phyloP scores from a whole-genome alignment of 2,888 invertebrate species.

The Pyrocoelia pectoralis region DNA sequence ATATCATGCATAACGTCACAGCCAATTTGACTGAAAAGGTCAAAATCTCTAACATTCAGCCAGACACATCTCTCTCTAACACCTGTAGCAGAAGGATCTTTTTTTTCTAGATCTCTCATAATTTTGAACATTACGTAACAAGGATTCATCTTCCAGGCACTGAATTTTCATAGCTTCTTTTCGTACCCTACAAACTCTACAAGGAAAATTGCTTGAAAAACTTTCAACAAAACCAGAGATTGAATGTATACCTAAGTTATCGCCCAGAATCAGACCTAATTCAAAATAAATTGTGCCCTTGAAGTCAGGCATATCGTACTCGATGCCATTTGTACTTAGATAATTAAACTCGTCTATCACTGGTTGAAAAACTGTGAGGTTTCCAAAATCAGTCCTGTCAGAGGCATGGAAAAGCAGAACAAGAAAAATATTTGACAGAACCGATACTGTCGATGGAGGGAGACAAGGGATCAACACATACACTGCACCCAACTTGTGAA shows the following conservation, averaged over 20 bases:
- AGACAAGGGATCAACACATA: neutral
- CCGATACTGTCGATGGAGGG: neutral
- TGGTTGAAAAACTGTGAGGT: neutral
- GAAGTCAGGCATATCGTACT: neutral
- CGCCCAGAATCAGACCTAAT: neutral
- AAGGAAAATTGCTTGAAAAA: neutral
- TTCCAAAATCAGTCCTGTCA: neutral
- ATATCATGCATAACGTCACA: neutral
- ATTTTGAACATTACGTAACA: neutral
- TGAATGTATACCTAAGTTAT: neutral
- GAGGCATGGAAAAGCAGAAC: conserved; percentile 3
- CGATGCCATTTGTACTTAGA: neutral
- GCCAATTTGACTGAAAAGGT: neutral
- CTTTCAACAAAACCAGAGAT: neutral
- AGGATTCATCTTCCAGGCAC: neutral
- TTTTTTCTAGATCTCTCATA: neutral
- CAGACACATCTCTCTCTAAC: neutral
- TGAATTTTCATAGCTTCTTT: neutral
- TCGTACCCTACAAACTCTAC: neutral
- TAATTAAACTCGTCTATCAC: neutral
- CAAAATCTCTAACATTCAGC: neutral
- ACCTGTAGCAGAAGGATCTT: neutral
- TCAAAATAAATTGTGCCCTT: neutral
- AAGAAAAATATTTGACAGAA: neutral
- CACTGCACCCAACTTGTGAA: neutral